A percentile compares a stretch with the other conserved stretches of the same genome.
These are phyloP conservation scores for Myrmecophaga tridactyla DNA, from an alignment of 2,113 vertebrate genomes.

Conservation along the genomic window DNA sequence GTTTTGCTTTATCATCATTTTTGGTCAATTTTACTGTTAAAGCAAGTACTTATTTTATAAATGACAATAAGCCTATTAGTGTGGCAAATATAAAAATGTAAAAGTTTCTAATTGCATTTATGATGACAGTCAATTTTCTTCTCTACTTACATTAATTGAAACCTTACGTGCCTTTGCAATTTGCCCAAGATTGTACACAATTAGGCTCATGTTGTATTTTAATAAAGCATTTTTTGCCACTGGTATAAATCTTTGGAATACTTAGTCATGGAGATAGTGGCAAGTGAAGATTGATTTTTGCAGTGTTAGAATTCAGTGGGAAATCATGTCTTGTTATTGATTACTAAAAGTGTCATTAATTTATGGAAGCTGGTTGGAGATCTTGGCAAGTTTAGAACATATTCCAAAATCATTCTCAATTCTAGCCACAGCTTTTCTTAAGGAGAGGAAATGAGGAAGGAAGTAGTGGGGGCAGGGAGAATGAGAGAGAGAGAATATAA, in stretches of 20 bases:
- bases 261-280: background rate
- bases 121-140: slow-evolving; percentile 57
- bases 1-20: slow-evolving; percentile 30
- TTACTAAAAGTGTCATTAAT: slow-evolving; percentile 52
- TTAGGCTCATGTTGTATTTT: slow-evolving; percentile 65
- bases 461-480: background rate
- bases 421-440: background rate
- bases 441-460: background rate
- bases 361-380: slow-evolving; percentile 50
- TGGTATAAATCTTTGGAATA: slow-evolving; percentile 60
- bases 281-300: slow-evolving; percentile 17
- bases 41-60: slow-evolving; percentile 47
- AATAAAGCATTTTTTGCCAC: slow-evolving; percentile 60
- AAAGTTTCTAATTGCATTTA: slow-evolving; percentile 43
- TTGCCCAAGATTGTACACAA: slow-evolving; percentile 54
- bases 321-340: slow-evolving; percentile 50
- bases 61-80: slow-evolving; percentile 37
- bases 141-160: slow-evolving; percentile 70
- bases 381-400: slow-evolving; percentile 55
- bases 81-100: slow-evolving; percentile 59
- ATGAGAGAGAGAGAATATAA: background rate
- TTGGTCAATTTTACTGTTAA: slow-evolving; percentile 28
- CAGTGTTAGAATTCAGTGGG: slow-evolving; percentile 33
- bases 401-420: slow-evolving; percentile 43
- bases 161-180: slow-evolving; percentile 59